These are phyloP conservation scores for Leptinotarsa undecemlineata DNA, from an alignment of 1,140 invertebrate species.

Conservation along the genomic window DNA sequence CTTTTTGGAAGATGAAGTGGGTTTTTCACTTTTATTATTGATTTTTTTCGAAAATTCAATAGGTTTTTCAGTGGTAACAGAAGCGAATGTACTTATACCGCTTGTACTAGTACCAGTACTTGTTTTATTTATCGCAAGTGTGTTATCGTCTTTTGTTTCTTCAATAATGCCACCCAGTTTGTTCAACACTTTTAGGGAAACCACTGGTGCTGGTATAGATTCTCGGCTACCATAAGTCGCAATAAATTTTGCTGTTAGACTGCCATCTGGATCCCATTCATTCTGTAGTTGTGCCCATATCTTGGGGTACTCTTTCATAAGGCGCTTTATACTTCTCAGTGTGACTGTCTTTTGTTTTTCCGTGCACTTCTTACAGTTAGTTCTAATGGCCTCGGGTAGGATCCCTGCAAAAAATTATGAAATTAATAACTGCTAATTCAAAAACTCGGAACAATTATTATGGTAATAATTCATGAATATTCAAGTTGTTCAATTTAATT, in stretches of 20 bases:
- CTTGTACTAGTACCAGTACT: conserved; percentile 19
- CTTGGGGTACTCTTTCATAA: conserved; percentile 63
- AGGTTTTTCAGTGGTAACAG: conserved; percentile 17
- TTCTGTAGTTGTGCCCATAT: conserved; percentile 61
- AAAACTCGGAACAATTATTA: no score
- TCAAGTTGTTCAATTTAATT: neutral
- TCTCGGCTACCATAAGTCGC: conserved; percentile 30
- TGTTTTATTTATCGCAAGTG: neutral
- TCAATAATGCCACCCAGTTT: conserved; percentile 34
- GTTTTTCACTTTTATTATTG: neutral
- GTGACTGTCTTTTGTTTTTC: conserved; percentile 63
- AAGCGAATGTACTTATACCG: conserved; percentile 19
- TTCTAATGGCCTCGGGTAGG: conserved; percentile 65
- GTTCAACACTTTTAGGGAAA: conserved; percentile 19
- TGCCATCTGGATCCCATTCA: conserved; percentile 64
- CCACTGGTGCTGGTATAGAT: conserved; percentile 7
- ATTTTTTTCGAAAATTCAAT: conserved; percentile 17
- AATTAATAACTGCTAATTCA: neutral
- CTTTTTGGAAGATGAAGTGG: neutral
- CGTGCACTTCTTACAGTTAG: conserved; percentile 64
- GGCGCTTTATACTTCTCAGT: conserved; percentile 58
- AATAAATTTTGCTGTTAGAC: conserved; percentile 56
- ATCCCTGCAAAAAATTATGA: conserved; percentile 57
- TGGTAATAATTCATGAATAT: no score
- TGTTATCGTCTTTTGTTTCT: neutral